Evolutionary conservation across 1,140 invertebrate species (phyloP), one percentile per base, ranked within the genome.

Genomic region (Drosophila parabipectinata): DNA sequence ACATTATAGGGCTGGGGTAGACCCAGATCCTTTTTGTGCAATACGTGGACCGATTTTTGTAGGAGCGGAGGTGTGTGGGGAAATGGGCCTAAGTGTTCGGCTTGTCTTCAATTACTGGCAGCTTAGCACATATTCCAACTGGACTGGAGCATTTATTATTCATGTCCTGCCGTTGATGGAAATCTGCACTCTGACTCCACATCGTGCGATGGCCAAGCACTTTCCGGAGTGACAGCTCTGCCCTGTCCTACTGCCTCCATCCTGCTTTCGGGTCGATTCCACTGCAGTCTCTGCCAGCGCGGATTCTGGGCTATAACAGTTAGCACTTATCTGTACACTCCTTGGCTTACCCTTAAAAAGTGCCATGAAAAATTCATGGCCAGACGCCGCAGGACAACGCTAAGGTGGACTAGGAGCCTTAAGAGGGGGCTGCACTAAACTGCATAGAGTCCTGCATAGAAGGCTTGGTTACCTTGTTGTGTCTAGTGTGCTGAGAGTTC

Each of bases 281-380:
- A 62, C 56, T 75, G 83, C 72, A 78, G 58, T 73, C 56, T 74
- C 73, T 67, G 66, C 76, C 74, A 61, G 66, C 72, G 48, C 18
- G 12, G 8, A 18, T 15, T 18, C 24, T 18, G 9, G 14, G 48
- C 72, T 18, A 64, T 63, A 57, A 64, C 47, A 57, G 47, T 58
- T 30, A 57, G 15, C 34, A 63, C 54, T 48, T 80, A 51, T 74
- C 72, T 74, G 12, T 48, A 5, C 7, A 28, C 18, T 50, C 39
- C 47, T 50, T 41, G 26, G 50, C 30, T 52, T 32, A 21, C 18
- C 64, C 15, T 18, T 45, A 52, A 87, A 80, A 80, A 62, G 28
- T 67, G 53, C 58, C 76, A 88, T 88, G 60, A 88, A 88, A 88
- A 88, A 88, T 88, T 83, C 83, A 88, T 88, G 57, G 60, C 57